Conservation (phyloP, 2,797 vertebrate species). For the Natrix natrix region DNA sequence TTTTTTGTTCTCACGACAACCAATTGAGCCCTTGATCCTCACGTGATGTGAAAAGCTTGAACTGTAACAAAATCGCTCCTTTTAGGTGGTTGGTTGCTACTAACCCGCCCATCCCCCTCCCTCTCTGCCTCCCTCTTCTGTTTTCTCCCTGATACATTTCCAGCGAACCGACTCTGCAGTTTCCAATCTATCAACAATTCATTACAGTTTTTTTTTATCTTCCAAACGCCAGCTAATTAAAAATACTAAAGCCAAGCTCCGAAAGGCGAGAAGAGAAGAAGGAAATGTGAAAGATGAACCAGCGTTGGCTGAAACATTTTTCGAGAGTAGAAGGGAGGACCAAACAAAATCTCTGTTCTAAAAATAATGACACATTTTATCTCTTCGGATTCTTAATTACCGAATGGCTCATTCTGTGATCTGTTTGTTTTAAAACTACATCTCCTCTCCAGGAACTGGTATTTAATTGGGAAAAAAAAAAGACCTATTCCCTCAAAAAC, state of each 20-base stretch:
- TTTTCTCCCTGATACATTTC: conserved; percentile 51
- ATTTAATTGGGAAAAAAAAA: neutral
- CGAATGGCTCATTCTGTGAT: conserved; percentile 71
- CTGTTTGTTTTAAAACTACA: conserved; percentile 56
- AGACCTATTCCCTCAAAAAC: neutral
- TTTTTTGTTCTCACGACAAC: conserved; percentile 71
- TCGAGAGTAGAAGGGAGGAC: neutral
- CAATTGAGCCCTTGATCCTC: conserved; percentile 76
- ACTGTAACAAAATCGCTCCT: conserved; percentile 77
- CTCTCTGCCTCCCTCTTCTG: conserved; percentile 26
- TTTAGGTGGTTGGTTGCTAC: conserved; percentile 72
- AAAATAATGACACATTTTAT: conserved; percentile 64
- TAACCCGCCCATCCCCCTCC: conserved; percentile 51
- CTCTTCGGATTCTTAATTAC: conserved; percentile 68
- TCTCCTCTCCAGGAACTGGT: neutral
- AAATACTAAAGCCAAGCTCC: conserved; percentile 73
- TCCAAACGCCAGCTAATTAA: conserved; percentile 79
- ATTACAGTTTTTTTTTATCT: conserved; percentile 79
- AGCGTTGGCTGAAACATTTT: conserved; percentile 58
- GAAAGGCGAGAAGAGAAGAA: conserved; percentile 41
- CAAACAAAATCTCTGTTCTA: conserved; percentile 49
- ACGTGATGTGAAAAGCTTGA: conserved; percentile 75
- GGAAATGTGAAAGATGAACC: conserved; percentile 51
- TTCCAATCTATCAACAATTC: conserved; percentile 75
- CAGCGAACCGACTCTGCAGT: conserved; percentile 62